Evolutionary conservation across 2,797 vertebrate genomes (phyloP).

Genomic region (Pristis pectinata): DNA sequence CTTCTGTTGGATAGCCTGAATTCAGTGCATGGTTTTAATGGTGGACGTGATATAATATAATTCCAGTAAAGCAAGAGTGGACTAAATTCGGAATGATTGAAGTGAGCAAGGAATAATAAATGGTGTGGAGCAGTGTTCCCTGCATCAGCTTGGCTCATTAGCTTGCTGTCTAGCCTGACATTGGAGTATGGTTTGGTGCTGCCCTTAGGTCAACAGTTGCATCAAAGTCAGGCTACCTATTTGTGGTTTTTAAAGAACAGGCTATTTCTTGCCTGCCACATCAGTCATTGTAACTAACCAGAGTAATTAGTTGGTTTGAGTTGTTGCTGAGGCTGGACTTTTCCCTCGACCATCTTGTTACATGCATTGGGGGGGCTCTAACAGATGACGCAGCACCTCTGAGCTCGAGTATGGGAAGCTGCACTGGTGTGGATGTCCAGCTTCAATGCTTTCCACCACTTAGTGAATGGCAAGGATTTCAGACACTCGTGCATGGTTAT

Average conservation of each 20-base stretch:
- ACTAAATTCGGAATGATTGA: not conserved
- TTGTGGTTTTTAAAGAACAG: not conserved
- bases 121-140: not conserved
- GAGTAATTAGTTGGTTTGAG: not conserved
- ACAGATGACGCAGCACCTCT: not conserved
- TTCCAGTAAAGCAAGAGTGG: not conserved
- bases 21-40: not conserved
- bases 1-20: not conserved
- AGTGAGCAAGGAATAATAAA: too few species aligned
- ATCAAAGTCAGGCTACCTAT: not conserved
- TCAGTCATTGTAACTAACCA: not conserved
- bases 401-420: too few species aligned
- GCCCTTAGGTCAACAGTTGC: not conserved
- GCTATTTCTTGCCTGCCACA: not conserved
- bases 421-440: too few species aligned
- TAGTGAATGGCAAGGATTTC: too few species aligned
- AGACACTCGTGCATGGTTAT: too few species aligned
- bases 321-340: not conserved
- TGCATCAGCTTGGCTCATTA: not conserved
- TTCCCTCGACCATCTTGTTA: not conserved
- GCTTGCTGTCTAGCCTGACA: too few species aligned
- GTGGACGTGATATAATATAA: not conserved
- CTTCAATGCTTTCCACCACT: too few species aligned
- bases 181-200: not conserved
- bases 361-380: not conserved